Evolutionary conservation across 2,113 vertebrate genomes (phyloP).

Genomic region (Otis tarda): DNA sequence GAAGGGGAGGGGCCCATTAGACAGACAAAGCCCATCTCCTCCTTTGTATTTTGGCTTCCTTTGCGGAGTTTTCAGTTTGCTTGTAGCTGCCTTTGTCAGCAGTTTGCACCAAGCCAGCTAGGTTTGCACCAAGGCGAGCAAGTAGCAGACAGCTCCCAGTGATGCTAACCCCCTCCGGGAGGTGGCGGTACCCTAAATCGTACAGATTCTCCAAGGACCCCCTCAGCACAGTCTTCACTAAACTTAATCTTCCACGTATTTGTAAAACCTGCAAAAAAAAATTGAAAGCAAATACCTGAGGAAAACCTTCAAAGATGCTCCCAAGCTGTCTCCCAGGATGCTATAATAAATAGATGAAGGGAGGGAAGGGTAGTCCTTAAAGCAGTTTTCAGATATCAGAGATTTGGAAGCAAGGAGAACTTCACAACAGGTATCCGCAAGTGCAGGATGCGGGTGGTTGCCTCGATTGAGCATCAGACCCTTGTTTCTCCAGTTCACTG

Average conservation of each 20-base stretch:
- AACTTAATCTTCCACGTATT: background rate
- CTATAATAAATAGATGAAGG: background rate
- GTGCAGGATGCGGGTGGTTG: fast-evolving
- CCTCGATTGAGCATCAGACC: background rate
- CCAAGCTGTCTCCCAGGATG: background rate
- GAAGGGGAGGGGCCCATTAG: background rate
- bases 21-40: background rate
- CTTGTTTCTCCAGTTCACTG: background rate
- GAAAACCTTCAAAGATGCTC: background rate
- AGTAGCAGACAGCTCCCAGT: background rate
- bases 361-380: background rate
- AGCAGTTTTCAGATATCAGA: background rate
- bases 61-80: background rate
- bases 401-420: background rate
- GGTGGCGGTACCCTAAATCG: background rate
- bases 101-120: background rate
- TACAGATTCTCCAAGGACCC: background rate
- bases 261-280: background rate
- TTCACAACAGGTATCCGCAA: background rate
- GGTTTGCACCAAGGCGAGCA: background rate
- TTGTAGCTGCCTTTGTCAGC: background rate
- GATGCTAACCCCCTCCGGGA: background rate
- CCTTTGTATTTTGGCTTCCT: background rate
- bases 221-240: background rate
- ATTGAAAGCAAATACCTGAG: background rate